Percentiles rank a stretch among this genome's conserved stretches.
phyloP scores from a whole-genome alignment of 2,888 invertebrate genomes.

The Neelides folsomi region DNA sequence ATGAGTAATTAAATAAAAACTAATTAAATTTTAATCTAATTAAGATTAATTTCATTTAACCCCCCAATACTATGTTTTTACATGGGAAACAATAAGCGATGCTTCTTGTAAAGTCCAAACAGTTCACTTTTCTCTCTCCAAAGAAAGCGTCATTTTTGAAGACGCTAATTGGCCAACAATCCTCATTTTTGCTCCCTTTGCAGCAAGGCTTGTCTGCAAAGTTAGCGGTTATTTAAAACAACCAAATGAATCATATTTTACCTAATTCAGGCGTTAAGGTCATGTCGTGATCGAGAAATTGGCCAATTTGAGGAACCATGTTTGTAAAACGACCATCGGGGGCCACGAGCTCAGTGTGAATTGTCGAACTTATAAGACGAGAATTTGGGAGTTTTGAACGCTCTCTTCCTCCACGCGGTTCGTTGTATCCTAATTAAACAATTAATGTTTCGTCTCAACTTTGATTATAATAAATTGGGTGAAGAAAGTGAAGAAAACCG shows the following conservation, averaged over 20 bases:
- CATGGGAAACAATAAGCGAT: conserved; percentile 31
- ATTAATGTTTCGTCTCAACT: not conserved
- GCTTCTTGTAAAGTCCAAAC: conserved; percentile 31
- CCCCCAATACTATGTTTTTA: too few relatives aligned
- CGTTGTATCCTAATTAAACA: conserved; percentile 24
- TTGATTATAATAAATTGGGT: not conserved
- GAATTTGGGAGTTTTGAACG: conserved; percentile 28
- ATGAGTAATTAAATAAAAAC: too few relatives aligned
- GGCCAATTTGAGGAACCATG: conserved; percentile 32
- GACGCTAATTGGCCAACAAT: conserved; percentile 26
- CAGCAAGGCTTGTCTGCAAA: conserved; percentile 12
- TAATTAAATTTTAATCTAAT: too few relatives aligned
- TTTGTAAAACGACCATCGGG: conserved; percentile 29
- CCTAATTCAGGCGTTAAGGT: conserved; percentile 28
- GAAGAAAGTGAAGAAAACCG: conserved; percentile 7
- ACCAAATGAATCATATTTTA: not conserved
- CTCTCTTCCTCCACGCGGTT: conserved; percentile 30
- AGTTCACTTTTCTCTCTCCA: conserved; percentile 15
- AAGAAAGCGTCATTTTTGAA: conserved; percentile 25
- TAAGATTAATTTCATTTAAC: not conserved
- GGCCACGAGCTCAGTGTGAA: conserved; percentile 27
- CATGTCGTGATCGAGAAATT: conserved; percentile 32
- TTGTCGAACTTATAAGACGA: conserved; percentile 25
- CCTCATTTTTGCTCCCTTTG: conserved; percentile 8
- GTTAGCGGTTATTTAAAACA: not conserved